Evolutionary conservation across 2,888 invertebrate genomes (phyloP).

Genomic region (Diachrysia chrysitis): DNA sequence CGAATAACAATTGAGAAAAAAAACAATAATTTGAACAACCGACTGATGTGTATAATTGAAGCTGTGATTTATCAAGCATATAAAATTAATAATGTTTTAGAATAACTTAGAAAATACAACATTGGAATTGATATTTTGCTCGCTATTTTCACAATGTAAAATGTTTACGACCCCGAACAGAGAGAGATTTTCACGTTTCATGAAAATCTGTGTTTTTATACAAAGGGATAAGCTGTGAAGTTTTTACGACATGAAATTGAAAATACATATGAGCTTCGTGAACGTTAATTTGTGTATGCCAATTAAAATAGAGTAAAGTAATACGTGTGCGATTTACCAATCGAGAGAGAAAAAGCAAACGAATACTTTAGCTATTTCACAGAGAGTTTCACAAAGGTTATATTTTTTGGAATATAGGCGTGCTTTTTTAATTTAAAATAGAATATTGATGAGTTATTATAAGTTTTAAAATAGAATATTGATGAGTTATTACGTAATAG

Average conservation of each 20-base stretch:
- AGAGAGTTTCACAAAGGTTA: not conserved
- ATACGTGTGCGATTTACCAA: not conserved
- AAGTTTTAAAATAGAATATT: too few species aligned
- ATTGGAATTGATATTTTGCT: not conserved
- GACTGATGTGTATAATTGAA: too few species aligned
- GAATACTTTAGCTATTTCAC: not conserved
- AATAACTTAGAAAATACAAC: not conserved
- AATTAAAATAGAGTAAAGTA: not conserved
- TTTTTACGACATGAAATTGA: not conserved
- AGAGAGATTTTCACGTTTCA: not conserved
- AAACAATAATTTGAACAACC: too few species aligned
- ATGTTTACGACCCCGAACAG: not conserved
- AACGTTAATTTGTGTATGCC: conserved; percentile 1
- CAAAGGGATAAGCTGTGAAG: not conserved
- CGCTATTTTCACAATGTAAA: not conserved
- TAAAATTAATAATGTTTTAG: too few species aligned
- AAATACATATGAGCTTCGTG: not conserved
- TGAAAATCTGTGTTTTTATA: not conserved
- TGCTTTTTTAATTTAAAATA: too few species aligned
- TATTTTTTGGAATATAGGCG: too few species aligned
- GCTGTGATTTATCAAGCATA: too few species aligned
- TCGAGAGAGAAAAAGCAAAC: not conserved
- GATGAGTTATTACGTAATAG: too few species aligned
- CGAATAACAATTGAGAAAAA: too few species aligned
- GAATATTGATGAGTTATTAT: too few species aligned